Percentiles rank a stretch among this genome's conserved stretches.
phyloP scores from a whole-genome alignment of 2,797 vertebrate species.

The Syngnathus rostellatus region DNA sequence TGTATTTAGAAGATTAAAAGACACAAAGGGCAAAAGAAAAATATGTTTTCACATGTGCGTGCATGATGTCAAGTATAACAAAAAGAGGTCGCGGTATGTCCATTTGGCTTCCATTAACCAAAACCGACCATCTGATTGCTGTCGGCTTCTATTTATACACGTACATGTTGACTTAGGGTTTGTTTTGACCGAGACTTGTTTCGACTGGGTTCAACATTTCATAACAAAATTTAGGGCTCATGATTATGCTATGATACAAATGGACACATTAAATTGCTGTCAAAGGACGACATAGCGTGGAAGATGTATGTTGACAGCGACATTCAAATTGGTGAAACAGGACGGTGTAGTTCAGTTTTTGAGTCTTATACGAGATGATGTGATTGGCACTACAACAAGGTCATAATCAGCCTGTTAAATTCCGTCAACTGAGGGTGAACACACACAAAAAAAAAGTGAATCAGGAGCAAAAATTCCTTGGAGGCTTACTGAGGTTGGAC shows the following conservation, averaged over 20 bases:
- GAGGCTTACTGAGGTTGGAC: constrained; percentile 44
- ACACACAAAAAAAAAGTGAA: not conserved
- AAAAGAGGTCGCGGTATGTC: constrained; percentile 1
- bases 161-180: not conserved
- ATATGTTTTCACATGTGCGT: not conserved
- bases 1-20: not conserved
- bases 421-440: constrained; percentile 4
- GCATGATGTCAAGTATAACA: constrained; percentile 5
- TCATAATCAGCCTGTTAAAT: constrained; percentile 11
- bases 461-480: constrained; percentile 3
- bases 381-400: constrained; percentile 1
- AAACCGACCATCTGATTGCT: constrained; percentile 8
- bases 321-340: not conserved
- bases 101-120: constrained; percentile 7
- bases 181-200: constrained; percentile 1
- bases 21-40: not conserved
- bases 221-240: constrained; percentile 2
- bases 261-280: not conserved
- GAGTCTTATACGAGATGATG: not conserved
- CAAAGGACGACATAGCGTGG: not conserved
- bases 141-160: constrained; percentile 1
- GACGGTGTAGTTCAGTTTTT: not conserved
- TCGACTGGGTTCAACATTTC: constrained; percentile 3
- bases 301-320: not conserved
- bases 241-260: not conserved